Percentiles rank a stretch among this genome's conserved stretches.
phyloP scores from a whole-genome alignment of 2,888 invertebrate species.

The Drosophila greeni region DNA sequence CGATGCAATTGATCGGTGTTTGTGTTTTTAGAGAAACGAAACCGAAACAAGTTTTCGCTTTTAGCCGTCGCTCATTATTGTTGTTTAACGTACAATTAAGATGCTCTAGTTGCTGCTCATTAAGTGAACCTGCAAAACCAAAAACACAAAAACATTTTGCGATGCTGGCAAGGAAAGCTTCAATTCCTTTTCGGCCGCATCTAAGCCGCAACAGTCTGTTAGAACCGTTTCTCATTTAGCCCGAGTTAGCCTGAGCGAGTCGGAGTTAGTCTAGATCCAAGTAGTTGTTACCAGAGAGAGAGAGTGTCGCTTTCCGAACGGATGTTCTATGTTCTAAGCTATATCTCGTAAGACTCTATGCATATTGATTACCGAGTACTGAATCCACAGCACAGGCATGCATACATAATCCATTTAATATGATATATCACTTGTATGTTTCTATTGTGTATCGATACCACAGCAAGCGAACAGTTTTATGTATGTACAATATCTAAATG shows the following conservation, averaged over 20 bases:
- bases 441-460: conserved; percentile 48
- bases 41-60: conserved; percentile 32
- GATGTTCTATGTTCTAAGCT: conserved; percentile 55
- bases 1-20: conserved; percentile 37
- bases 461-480: conserved; percentile 36
- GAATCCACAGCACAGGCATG: conserved; percentile 31
- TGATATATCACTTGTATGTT: conserved; percentile 40
- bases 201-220: conserved; percentile 37
- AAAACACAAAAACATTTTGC: conserved; percentile 8
- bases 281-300: conserved; percentile 60
- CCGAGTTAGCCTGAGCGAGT: conserved; percentile 43
- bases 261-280: conserved; percentile 57
- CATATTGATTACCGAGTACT: conserved; percentile 50
- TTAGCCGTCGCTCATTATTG: conserved; percentile 61
- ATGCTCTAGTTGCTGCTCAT: conserved; percentile 55
- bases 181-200: conserved; percentile 44
- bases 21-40: conserved; percentile 35
- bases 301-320: conserved; percentile 27
- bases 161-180: conserved; percentile 41
- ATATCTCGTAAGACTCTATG: conserved; percentile 62
- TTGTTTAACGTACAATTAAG: conserved; percentile 51
- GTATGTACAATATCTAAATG: conserved; percentile 65
- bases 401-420: conserved; percentile 40
- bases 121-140: conserved; percentile 16
- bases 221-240: conserved; percentile 35